Conservation (phyloP, 2,888 invertebrate genomes). For the Sarcophaga carnaria region DNA sequence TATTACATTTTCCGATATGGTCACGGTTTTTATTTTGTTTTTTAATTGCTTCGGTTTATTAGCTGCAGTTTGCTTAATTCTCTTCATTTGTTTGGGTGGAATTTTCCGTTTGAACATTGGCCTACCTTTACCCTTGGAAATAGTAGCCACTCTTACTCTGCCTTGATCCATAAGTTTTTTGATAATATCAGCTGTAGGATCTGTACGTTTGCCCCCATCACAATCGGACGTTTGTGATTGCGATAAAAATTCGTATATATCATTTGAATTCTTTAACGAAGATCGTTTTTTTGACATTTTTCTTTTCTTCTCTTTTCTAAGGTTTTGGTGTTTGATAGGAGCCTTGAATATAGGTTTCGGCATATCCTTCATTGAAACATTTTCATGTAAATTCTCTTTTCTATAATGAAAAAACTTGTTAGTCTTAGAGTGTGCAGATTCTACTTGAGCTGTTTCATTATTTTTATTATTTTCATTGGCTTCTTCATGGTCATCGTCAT, state of each 20-base stretch:
- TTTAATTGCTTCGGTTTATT: conserved; percentile 33
- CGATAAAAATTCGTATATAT: conserved; percentile 78
- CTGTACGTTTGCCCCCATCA: conserved; percentile 67
- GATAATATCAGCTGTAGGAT: conserved; percentile 78
- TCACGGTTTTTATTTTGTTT: conserved; percentile 7
- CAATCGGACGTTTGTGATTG: conserved; percentile 76
- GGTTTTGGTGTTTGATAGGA: conserved; percentile 9
- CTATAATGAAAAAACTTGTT: conserved; percentile 69
- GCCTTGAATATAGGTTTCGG: conserved; percentile 1
- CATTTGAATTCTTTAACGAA: conserved; percentile 40
- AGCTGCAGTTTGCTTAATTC: not conserved
- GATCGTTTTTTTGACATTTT: conserved; percentile 12
- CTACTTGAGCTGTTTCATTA: not conserved
- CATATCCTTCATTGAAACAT: not conserved
- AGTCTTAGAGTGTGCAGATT: not conserved
- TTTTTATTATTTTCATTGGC: conserved; percentile 11
- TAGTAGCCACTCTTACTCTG: conserved; percentile 83
- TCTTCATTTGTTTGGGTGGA: conserved; percentile 20
- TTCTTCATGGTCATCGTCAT: conserved; percentile 17
- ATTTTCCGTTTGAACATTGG: conserved; percentile 59
- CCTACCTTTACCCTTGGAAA: conserved; percentile 81
- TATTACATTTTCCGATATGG: not conserved
- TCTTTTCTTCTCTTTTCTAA: not conserved
- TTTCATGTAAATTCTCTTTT: not conserved
- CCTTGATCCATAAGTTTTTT: conserved; percentile 82